Evolutionary conservation across 2,888 invertebrate genomes (phyloP), one percentile per base, ranked within the genome.

Genomic region (Bruchidius siliquastri): DNA sequence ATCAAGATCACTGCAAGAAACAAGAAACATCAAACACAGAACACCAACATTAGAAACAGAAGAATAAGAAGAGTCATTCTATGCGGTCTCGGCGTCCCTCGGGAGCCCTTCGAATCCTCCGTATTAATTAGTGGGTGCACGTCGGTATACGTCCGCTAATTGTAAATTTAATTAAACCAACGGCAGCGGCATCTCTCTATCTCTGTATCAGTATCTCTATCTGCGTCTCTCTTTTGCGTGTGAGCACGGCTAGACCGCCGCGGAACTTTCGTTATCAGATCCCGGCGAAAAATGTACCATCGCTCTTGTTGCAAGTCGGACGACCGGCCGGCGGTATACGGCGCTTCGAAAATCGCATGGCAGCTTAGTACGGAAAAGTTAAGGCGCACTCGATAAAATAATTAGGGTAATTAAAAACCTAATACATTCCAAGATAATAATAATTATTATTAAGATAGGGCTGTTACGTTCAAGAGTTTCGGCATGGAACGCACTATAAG

Each of bases 121-220:
- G 85, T 85, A 84, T 85, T 86, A 86, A 86, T 86, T 86, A 86
- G 85, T 83, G 85, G 84, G 83, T 84, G 84, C 83, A 85, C 84
- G 84, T 84, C 83, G 82, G 80, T 49, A 8, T 8, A 8, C 49
- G 49, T 49, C 80, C 82, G 85, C 85, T 85, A 86, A 86, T 85
- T 85, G 85, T 83, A 83, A 85, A 84, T 85, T 85, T 86, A 86
- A 86, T 86, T 86, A 86, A 86, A 85, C 49, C 49, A 49, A 49
- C 49, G 18, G 49, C 18, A 49, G 49, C 49, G 49, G 49, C 49
- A 49, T 49, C 49, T 49, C 49, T 49, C 49, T 18, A 49, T 49
- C 49, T 49, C 49, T 49, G 6, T 49, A 49, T 49, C 49, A 49
- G 13, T 49, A 49, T 49, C 49, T 49, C 49, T 49, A 49, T 49